phyloP scores from a whole-genome alignment of 2,888 invertebrate species.

The Cantharis nigra region DNA sequence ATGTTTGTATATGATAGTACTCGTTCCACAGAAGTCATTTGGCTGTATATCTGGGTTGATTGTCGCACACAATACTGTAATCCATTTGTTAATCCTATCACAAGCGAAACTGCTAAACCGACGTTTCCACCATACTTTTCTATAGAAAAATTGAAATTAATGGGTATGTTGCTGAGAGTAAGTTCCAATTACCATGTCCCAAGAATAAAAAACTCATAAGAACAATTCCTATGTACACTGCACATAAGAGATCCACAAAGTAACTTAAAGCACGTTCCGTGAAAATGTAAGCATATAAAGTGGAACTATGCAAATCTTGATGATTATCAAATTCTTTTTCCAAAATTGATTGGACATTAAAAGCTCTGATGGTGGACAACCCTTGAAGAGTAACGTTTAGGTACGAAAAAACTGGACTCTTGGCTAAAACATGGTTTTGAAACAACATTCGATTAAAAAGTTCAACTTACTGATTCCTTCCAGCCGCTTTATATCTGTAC shows the following conservation, averaged over 20 bases:
- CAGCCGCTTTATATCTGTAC: constrained; percentile 79
- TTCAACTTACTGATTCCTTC: constrained; percentile 79
- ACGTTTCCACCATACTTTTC: constrained; percentile 52
- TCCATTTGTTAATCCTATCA: constrained; percentile 58
- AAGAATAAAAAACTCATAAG: not conserved
- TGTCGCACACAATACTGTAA: constrained; percentile 83
- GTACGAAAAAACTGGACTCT: constrained; percentile 86
- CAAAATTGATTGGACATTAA: constrained; percentile 69
- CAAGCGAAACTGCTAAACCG: constrained; percentile 52
- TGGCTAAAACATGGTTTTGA: constrained; percentile 54
- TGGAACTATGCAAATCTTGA: constrained; percentile 51
- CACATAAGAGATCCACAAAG: not conserved
- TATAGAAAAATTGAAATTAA: constrained; percentile 28
- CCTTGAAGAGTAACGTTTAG: constrained; percentile 81
- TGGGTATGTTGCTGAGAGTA: constrained; percentile 43
- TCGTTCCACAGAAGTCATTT: constrained; percentile 90
- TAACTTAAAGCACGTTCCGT: not conserved
- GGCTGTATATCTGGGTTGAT: constrained; percentile 63
- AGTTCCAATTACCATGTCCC: not conserved
- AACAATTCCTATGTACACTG: not conserved
- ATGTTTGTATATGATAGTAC: constrained; percentile 54
- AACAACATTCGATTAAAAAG: constrained; percentile 80
- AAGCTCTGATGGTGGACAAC: constrained; percentile 81
- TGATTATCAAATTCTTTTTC: constrained; percentile 68
- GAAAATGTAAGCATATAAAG: not conserved